Conservation (phyloP, 2,113 vertebrate genomes). For the Apteryx owenii region DNA sequence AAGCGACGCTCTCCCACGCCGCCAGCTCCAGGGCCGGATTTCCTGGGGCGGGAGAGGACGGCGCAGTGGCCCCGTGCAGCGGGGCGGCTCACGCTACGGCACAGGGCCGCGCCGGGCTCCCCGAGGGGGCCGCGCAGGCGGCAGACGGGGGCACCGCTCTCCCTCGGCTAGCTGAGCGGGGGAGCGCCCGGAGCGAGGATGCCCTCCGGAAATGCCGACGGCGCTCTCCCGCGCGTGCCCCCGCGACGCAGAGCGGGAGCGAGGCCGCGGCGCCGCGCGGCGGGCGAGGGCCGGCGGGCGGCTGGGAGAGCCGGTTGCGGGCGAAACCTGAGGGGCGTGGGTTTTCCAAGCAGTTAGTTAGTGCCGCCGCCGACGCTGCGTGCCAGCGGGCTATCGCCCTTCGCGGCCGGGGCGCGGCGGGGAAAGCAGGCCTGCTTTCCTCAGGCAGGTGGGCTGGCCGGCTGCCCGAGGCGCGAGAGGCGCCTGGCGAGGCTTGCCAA, state of each 20-base stretch:
- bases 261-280: rapidly evolving
- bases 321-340: neutral
- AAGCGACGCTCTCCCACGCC: neutral
- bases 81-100: neutral
- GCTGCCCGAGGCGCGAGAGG: neutral
- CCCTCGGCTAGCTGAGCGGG: no score
- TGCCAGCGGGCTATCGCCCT: neutral
- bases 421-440: conserved; percentile 52
- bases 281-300: rapidly evolving
- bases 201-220: no score
- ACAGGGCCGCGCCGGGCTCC: no score
- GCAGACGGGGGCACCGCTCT: no score
- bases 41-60: neutral
- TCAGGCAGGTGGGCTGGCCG: conserved; percentile 60
- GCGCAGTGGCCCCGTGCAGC: neutral
- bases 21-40: neutral
- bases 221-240: no score
- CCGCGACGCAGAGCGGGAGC: neutral
- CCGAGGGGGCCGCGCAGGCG: no score
- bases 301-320: neutral
- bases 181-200: no score
- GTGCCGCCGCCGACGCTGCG: conserved; percentile 26
- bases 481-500: conserved; percentile 9
- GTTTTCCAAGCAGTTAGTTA: conserved; percentile 41
- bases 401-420: neutral